These are phyloP conservation scores for Dorcus parallelipipedus DNA, from an alignment of 2,888 invertebrate genomes.

Conservation along the genomic window DNA sequence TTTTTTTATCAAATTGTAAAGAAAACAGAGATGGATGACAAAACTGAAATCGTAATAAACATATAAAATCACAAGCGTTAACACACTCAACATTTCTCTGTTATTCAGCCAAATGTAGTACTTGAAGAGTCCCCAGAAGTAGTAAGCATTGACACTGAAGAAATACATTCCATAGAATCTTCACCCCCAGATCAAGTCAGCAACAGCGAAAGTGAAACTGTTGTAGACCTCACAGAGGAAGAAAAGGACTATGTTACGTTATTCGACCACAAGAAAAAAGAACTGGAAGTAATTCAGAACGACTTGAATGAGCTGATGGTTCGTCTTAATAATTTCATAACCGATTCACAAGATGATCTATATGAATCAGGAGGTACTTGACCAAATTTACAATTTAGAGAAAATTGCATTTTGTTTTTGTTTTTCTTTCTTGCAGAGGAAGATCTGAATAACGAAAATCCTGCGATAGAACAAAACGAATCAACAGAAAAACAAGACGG, in stretches of 20 bases:
- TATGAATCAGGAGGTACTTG: neutral
- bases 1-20: too few relatives aligned
- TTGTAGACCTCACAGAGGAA: neutral
- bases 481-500: constrained; percentile 24
- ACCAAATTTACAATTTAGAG: too few relatives aligned
- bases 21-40: too few relatives aligned
- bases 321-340: constrained; percentile 20
- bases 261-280: constrained; percentile 11
- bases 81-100: too few relatives aligned
- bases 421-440: neutral
- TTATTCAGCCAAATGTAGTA: too few relatives aligned
- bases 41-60: too few relatives aligned
- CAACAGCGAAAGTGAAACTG: too few relatives aligned
- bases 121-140: too few relatives aligned
- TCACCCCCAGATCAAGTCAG: neutral
- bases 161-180: constrained; percentile 2
- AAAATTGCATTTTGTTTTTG: neutral
- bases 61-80: too few relatives aligned
- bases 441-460: neutral
- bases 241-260: constrained; percentile 2
- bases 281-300: constrained; percentile 21
- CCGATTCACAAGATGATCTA: constrained; percentile 12
- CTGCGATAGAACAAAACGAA: constrained; percentile 4
- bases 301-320: constrained; percentile 24
- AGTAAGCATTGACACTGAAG: neutral